A percentile compares a stretch with the other conserved stretches of the same genome.
These are phyloP conservation scores for Archivesica marissinica DNA, from an alignment of 1,140 invertebrate genomes.

Conservation along the genomic window DNA sequence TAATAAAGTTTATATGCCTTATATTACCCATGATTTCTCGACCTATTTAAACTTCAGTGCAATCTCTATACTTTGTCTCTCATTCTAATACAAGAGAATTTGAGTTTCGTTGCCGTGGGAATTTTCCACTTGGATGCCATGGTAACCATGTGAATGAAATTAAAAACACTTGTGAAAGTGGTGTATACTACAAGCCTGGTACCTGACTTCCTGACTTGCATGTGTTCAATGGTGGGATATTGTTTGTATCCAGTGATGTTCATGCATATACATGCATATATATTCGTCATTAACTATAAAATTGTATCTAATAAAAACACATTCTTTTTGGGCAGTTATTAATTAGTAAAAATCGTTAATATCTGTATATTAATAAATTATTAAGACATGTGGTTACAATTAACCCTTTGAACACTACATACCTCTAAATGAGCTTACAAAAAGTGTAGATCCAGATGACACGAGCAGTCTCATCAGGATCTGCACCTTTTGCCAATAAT, in stretches of 20 bases:
- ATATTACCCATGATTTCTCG: background rate
- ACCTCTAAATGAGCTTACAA: too few relatives aligned
- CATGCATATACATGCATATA: background rate
- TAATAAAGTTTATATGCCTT: background rate
- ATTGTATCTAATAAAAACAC: background rate
- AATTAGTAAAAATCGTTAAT: too few relatives aligned
- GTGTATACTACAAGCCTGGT: too few relatives aligned
- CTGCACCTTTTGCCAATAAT: too few relatives aligned
- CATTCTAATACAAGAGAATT: too few relatives aligned
- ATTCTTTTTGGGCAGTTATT: background rate
- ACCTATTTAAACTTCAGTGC: background rate
- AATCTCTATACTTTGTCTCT: background rate
- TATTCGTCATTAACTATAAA: background rate
- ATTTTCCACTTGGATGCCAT: background rate
- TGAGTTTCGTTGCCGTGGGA: conserved; percentile 17
- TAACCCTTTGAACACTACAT: too few relatives aligned
- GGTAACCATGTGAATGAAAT: conserved; percentile 13
- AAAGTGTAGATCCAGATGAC: too few relatives aligned
- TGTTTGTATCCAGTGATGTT: background rate
- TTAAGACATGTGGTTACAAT: too few relatives aligned
- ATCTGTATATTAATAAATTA: too few relatives aligned
- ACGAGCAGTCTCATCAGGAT: too few relatives aligned
- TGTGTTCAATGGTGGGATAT: background rate
- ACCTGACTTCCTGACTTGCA: background rate
- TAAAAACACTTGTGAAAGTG: conserved; percentile 8